Evolutionary conservation across 1,140 invertebrate genomes (phyloP).

Genomic region (Zaprionus ornatus): DNA sequence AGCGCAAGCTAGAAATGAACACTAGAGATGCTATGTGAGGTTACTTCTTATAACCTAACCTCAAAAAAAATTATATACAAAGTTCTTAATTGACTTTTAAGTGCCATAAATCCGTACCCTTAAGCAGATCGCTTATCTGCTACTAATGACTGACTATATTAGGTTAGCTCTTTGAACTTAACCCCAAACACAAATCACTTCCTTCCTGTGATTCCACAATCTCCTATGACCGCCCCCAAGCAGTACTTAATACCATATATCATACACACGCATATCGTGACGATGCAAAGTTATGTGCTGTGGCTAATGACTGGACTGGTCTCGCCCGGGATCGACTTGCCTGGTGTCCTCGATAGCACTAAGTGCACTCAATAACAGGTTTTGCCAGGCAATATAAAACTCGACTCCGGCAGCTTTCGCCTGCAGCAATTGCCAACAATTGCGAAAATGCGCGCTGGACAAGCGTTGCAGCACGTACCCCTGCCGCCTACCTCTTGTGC

Average conservation of each 20-base stretch:
- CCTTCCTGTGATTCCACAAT: background rate
- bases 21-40: too few relatives aligned
- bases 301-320: background rate
- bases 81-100: too few relatives aligned
- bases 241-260: background rate
- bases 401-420: background rate
- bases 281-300: background rate
- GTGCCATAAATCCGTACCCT: too few relatives aligned
- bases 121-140: too few relatives aligned
- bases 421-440: constrained; percentile 20
- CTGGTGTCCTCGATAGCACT: constrained; percentile 19
- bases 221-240: background rate
- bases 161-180: background rate
- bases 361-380: constrained; percentile 25
- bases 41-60: background rate
- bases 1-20: too few relatives aligned
- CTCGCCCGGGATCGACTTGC: background rate
- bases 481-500: background rate
- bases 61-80: background rate
- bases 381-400: constrained; percentile 10
- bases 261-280: background rate
- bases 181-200: background rate
- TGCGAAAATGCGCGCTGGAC: constrained; percentile 21
- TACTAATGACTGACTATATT: background rate
- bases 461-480: background rate